Percentiles rank a stretch among this genome's conserved stretches.
Conservation (phyloP, 2,797 vertebrate genomes). For the Silurus lanzhouensis region DNA sequence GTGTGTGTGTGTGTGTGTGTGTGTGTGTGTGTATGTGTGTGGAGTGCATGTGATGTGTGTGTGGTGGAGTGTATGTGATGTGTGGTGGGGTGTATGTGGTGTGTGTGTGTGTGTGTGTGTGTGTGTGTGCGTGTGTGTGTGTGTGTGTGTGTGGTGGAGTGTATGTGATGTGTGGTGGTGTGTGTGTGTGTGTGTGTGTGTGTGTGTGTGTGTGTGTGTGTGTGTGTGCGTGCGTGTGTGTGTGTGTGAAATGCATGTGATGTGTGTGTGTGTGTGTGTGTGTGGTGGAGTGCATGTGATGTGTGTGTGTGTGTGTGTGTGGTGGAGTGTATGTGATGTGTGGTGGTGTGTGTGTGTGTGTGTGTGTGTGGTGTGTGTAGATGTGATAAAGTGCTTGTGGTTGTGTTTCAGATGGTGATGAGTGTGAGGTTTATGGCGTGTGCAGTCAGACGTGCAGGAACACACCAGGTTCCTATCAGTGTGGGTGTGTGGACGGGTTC, state of each 20-base stretch:
- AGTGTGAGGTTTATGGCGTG: slow-evolving; percentile 77
- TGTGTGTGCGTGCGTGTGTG: too few species aligned
- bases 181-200: neutral
- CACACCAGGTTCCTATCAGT: slow-evolving; percentile 77
- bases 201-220: too few species aligned
- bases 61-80: too few species aligned
- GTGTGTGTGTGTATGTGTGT: neutral
- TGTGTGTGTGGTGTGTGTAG: too few species aligned
- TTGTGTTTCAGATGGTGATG: slow-evolving; percentile 78
- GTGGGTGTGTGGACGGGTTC: slow-evolving; percentile 83
- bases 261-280: neutral
- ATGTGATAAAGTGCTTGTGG: slow-evolving; percentile 35
- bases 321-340: slow-evolving; percentile 24
- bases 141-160: neutral
- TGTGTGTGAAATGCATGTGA: neutral
- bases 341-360: too few species aligned
- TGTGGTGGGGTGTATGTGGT: too few species aligned
- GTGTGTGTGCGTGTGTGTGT: too few species aligned
- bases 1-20: too few species aligned
- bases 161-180: slow-evolving; percentile 23
- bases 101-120: too few species aligned
- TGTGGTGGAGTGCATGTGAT: too few species aligned
- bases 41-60: too few species aligned
- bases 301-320: neutral
- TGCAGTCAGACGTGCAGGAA: slow-evolving; percentile 84